Base-by-base conservation (phyloP, 1,140 invertebrate genomes). In the Conus ventricosus region DNA sequence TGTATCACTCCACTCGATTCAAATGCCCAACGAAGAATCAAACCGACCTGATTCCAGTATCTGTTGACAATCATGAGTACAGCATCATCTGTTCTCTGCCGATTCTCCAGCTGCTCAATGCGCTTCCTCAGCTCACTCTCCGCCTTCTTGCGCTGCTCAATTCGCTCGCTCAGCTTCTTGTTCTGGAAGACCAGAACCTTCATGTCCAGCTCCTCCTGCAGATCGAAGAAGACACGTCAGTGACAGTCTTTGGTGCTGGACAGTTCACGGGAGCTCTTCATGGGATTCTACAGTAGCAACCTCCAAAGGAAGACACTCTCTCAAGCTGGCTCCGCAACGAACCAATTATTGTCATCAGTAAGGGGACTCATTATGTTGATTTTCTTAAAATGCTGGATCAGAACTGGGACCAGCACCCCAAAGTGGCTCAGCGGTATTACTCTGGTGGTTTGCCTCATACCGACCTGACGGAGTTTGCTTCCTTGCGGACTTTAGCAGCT, bases 121-220 rank as follows among this genome's bases (percentile, higher is more conserved):
- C 99, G 96, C 90, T 98, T 97, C 78, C 98, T 96, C 27, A 99
- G 95, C 93, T 99, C 98, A 76, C 97, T 96, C 95, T 99, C 98
- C 83, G 97, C 97, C 90, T 98, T 96, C 94, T 98, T 97, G 85
- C 98, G 96, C 93, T 99, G 98, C 93, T 99, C 98, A 89, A 99
- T 93, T 76, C 95, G 89, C 96, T 99, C 98, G 54, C 97, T 97
- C 55, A 99, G 96, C 95, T 99, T 99, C 95, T 98, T 99, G 94
- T 99, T 99, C 96, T 99, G 99, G 95, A 99, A 99, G 92, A 98
- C 97, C 25, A 99, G 95, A 85, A 99, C 98, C 96, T 99, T 99
- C 93, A 99, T 98, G 95, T 99, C 98, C 97, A 99, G 98, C 95
- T 99, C 98, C 95, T 99, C 98, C 95, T 96, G 90, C 75, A 92